Evolutionary conservation across 2,113 vertebrate genomes (phyloP), one percentile per base, ranked within the genome.

Genomic region (Empidonax traillii): DNA sequence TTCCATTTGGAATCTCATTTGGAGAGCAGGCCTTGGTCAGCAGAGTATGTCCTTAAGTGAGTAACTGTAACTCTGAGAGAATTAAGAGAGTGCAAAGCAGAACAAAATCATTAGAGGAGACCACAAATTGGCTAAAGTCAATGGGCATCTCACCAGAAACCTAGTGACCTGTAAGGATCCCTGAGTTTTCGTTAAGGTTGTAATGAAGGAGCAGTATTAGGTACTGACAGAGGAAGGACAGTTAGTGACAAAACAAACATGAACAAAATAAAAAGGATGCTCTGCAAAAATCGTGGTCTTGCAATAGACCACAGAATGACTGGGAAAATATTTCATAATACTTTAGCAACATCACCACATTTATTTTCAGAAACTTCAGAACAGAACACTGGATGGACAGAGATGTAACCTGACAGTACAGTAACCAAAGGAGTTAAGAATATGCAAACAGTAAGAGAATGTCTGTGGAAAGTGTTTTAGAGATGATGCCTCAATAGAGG

Each of bases 391-490:
- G 37, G 49, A 66, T 33, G n/a, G 52, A 61, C 22, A 88, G 86
- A 83, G 30, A 71, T 25, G 11, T 59, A 82, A 63, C 46, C 59
- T 91, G 75, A 71, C 72, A 78, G 51, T 75, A 75, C 22, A 59
- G 79, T 72, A 86, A 84, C 61, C 24, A 81, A 53, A 71, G 72
- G 71, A 96, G 78, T 68, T 81, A 63, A 56, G 35, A 90, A 61
- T 52, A 59, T 25, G 69, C 73, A 83, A 95, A 90, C 8, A 80
- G 65, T 67, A 87, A 61, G 22, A 72, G 35, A 56, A 23, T 71
- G 37, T 77, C 73, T 92, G 73, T 90, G 88, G 93, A 92, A 95
- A 94, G 80, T 72, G 90, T 78, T 97, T 93, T 76, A 79, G 88
- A 93, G 88, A 85, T 3, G 21, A 91, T 90, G 76, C 90, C 81